These are phyloP conservation scores for Limnephilus lunatus DNA, from an alignment of 2,888 invertebrate species.

Conservation along the genomic window DNA sequence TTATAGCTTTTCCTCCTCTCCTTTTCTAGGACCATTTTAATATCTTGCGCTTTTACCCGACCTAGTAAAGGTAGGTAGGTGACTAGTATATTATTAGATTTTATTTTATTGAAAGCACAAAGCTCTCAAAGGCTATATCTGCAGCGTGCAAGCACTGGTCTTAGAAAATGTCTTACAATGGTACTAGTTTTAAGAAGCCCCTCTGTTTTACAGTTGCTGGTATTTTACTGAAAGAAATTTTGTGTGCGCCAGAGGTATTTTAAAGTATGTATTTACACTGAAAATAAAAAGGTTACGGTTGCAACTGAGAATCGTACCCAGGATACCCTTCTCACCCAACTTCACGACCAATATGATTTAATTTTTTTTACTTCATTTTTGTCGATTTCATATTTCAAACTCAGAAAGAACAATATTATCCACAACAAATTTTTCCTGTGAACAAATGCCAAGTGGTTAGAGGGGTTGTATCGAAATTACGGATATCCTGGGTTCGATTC, in stretches of 20 bases:
- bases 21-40: neutral
- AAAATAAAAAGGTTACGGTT: too few relatives aligned
- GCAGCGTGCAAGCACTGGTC: neutral
- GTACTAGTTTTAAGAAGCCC: neutral
- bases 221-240: neutral
- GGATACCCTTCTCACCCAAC: too few relatives aligned
- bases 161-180: neutral
- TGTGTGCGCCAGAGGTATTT: neutral
- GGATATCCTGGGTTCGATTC: too few relatives aligned
- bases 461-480: too few relatives aligned
- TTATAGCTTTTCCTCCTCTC: neutral
- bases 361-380: too few relatives aligned
- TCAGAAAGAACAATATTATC: too few relatives aligned
- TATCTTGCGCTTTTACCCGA: neutral
- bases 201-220: neutral
- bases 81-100: neutral
- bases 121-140: neutral
- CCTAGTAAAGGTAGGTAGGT: neutral
- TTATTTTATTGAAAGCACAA: neutral
- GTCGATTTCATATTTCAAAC: too few relatives aligned
- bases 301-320: too few relatives aligned
- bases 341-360: too few relatives aligned
- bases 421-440: too few relatives aligned
- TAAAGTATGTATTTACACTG: neutral
- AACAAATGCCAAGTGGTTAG: too few relatives aligned